These are phyloP conservation scores for Orchestes rusci DNA, from an alignment of 2,888 invertebrate genomes.

Conservation along the genomic window DNA sequence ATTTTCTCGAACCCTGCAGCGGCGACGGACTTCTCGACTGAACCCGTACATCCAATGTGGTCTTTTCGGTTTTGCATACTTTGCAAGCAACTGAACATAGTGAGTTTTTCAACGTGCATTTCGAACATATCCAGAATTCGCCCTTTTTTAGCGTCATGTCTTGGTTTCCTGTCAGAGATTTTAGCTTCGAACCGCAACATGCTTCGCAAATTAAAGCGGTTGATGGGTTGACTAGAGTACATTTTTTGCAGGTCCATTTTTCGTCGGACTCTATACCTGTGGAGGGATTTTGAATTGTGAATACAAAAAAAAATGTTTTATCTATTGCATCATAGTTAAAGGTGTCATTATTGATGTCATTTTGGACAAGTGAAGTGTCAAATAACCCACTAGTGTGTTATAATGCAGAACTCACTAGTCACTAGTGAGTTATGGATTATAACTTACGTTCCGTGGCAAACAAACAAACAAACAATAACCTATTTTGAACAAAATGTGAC, in stretches of 20 bases:
- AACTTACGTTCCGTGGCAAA: too few relatives aligned
- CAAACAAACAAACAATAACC: too few relatives aligned
- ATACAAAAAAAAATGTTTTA: not conserved
- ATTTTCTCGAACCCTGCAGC: conserved; percentile 37
- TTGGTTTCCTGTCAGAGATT: conserved; percentile 56
- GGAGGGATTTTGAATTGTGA: not conserved
- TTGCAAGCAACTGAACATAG: conserved; percentile 59
- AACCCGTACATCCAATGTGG: conserved; percentile 41
- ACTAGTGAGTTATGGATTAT: too few relatives aligned
- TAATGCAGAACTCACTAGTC: too few relatives aligned
- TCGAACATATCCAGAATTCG: conserved; percentile 72
- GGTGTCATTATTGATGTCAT: too few relatives aligned
- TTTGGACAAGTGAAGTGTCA: too few relatives aligned
- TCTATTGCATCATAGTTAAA: too few relatives aligned
- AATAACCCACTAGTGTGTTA: too few relatives aligned
- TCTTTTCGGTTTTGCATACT: conserved; percentile 62
- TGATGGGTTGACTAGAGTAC: conserved; percentile 75
- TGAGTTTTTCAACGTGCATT: conserved; percentile 78
- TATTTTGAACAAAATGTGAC: too few relatives aligned
- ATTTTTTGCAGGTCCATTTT: conserved; percentile 81
- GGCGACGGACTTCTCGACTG: conserved; percentile 49
- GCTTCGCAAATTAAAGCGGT: conserved; percentile 70
- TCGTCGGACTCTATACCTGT: conserved; percentile 33
- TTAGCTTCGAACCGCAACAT: conserved; percentile 77
- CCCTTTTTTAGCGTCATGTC: conserved; percentile 65